Evolutionary conservation across 35 echinoderm and acorn worm genomes (phyloP), one percentile per base, ranked within the genome.

Genomic region (Anneissia japonica): DNA sequence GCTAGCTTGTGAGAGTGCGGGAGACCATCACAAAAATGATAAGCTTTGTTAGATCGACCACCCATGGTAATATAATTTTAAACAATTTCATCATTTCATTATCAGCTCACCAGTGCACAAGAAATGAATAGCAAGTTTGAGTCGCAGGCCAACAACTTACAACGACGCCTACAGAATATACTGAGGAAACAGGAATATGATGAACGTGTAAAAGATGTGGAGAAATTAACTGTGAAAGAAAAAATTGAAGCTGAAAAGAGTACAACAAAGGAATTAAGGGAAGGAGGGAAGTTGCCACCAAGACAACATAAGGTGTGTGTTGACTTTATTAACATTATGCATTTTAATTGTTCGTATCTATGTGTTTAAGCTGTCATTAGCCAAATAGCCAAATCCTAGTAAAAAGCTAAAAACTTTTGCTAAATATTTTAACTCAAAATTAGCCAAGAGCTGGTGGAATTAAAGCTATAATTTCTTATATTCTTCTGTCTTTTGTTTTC

Each of bases 111-210:
- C 34, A 79, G 88, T 39, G 56, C 93, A 7, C 84, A 90, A 30
- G 79, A 89, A 0, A 81, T 93, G 79, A 97, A 97, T 82, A 97
- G 93, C 36, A 93, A 83, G 56, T 75, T 97, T 37, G 95, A 97
- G 46, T 81, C 88, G 0, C 95, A 93, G 73, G 85, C 91, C 32
- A 72, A 93, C 55, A 93, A 82, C 74, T 84, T 97, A 6, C 95
- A 97, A 83, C 79, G 85, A 31, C 79, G 95, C 6, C 39, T 97
- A 34, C 64, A 88, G 28, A 97, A 97, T 80, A 77, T 97, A 37
- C 90, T 90, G 46, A 72, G 95, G 37, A 87, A 90, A 39, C 90
- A 97, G 74, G 95, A 93, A 46, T 46, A 93, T 32, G 64, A 77
- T 4, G 92, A 90, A 29, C 28, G 95, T 79, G 91, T 93, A 75